phyloP scores from a whole-genome alignment of 2,797 vertebrate species.

The Anniella stebbinsi region DNA sequence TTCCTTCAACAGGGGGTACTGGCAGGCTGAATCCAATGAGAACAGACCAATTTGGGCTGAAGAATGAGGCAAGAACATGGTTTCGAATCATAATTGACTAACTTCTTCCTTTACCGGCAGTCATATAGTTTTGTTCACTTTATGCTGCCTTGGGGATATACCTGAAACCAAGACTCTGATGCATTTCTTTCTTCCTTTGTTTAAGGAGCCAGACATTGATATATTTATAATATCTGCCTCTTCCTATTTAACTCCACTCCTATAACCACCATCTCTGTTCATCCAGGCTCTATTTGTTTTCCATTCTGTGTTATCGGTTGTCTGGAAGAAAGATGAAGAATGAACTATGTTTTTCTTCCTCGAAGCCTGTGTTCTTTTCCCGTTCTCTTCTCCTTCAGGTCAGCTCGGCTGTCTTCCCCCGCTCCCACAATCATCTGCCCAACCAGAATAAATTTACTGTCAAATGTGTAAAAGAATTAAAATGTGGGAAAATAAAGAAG shows the following conservation, averaged over 20 bases:
- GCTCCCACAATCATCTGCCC: background rate
- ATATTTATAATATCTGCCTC: background rate
- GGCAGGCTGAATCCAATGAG: background rate
- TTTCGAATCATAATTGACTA: constrained; percentile 11
- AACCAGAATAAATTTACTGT: constrained; percentile 1
- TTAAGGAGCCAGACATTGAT: constrained; percentile 13
- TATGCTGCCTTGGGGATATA: constrained; percentile 9
- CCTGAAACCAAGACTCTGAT: constrained; percentile 2
- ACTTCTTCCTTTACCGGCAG: constrained; percentile 1
- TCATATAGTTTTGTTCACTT: background rate
- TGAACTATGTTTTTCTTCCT: background rate
- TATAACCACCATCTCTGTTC: background rate
- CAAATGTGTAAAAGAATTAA: constrained; percentile 38
- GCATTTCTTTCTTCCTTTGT: background rate
- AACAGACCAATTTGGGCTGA: background rate
- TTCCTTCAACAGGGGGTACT: background rate
- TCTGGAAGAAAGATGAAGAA: background rate
- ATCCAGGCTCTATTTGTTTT: background rate
- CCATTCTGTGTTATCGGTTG: background rate
- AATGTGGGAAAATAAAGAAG: constrained; percentile 46
- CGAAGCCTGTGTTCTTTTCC: background rate
- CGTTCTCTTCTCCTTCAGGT: background rate
- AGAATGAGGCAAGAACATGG: background rate
- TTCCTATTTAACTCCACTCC: constrained; percentile 11
- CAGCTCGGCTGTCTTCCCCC: constrained; percentile 6